Base-by-base conservation (phyloP, 2,797 vertebrate species). In the Falco biarmicus region DNA sequence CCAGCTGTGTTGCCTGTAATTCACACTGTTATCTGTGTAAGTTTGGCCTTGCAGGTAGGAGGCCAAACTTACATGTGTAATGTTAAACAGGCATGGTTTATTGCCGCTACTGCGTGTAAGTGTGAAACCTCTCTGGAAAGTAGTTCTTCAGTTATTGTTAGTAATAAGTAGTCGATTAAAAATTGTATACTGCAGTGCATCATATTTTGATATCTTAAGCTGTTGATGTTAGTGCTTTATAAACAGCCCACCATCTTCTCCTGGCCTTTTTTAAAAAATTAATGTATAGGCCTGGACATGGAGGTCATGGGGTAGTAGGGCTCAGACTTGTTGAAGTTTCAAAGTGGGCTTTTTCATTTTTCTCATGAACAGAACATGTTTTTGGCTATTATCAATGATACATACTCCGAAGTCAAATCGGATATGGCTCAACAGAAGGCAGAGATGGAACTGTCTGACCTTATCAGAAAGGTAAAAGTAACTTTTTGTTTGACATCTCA, bases 361-460 rank as follows among this genome's bases (percentile, higher is more conserved):
- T 96, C 54, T 92, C 50, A 32, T 74, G 79, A 96, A 95, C 97
- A 99, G 99, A 99, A 99, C 96, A 99, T 99, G 99, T 99, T 99
- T 98, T 97, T 99, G 98, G 99, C 99, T 80, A 99, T 99, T 97
- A 99, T 99, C 97, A 99, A 99, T 80, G 99, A 99, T 95, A 99
- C 99, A 0, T 99, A 99, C 94, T 99, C 99, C 1, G 99, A 99
- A 97, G 99, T 99, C 90, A 99, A 99, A 97, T 99, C 99, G 0
- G 99, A 99, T 97, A 98, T 99, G 99, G 98, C 99, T 45, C 99
- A 99, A 95, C 99, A 99, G 96, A 99, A 99, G 97, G 98, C 98
- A 68, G 99, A 99, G 96, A 99, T 99, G 99, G 99, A 99, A 94
- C 98, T 99, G 96, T 98, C 99, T 9, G 99, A 99, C 97, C 98